Evolutionary conservation across 2,113 vertebrate genomes (phyloP), one percentile per base, ranked within the genome.

Genomic region (Silurus meridionalis): DNA sequence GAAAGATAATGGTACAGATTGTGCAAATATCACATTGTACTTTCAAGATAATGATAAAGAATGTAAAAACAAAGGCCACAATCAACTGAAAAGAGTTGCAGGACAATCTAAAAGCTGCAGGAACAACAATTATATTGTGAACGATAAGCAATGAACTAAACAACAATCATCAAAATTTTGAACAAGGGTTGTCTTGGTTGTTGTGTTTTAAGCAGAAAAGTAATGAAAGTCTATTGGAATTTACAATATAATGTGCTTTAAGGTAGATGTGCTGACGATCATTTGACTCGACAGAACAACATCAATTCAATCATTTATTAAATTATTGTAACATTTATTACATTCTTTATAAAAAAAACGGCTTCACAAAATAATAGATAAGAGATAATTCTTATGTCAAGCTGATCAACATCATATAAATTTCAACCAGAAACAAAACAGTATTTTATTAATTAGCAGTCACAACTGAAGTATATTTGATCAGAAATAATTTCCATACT

Each of bases 361-460:
- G 11, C 25, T 66, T 67, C 25, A 66, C 50, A 13, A 8, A n/a
- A 74, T 55, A 84, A 15, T 13, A 64, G 46, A 78, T 72, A 79
- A 79, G 80, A 83, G 71, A 60, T 69, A 61, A 50, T 67, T 79
- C 61, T 79, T 48, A 48, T 66, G 66, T 60, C 5, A 66, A 72
- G 53, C n/a, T 50, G 64, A 66, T 66, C 9, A 69, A 64, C 25
- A 63, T 83, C 61, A 82, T 53, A 66, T 15, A n/a, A 50, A 14
- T 28, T 80, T 5, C 55, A 58, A 3, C 55, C 55, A 78, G 28
- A 37, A 37, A 37, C 28, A 37, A 37, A 37, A 37, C 28, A 37
- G 74, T 9, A 11, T n/a, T 46, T 37, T 10, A 37, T 37, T 10
- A 37, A 69, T 69, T 14, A 69, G 8, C 61, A 63, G 21, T 63